Percentiles rank a stretch among this genome's conserved stretches.
Evolutionary conservation across 2,888 invertebrate genomes (phyloP).

Genomic region (Stramonita haemastoma): DNA sequence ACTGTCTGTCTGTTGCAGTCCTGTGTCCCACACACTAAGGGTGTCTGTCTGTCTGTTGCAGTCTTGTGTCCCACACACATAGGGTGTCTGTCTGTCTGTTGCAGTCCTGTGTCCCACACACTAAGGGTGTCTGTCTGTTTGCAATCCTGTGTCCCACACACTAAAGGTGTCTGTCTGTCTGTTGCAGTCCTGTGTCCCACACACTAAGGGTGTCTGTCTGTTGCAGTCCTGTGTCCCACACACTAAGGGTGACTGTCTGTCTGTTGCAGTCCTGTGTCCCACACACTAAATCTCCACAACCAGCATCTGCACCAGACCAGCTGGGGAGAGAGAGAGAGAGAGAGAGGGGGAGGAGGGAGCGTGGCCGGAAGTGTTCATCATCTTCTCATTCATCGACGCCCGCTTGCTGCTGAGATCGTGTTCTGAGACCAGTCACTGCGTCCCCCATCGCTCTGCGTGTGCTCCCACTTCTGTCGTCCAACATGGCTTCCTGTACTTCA

Average conservation of each 20-base stretch:
- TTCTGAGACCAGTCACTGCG: neutral
- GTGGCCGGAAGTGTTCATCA: conserved; percentile 21
- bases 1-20: neutral
- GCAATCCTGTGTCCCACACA: too few species aligned
- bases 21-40: too few species aligned
- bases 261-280: conserved; percentile 48
- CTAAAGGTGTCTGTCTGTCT: neutral
- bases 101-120: too few species aligned
- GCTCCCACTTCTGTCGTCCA: neutral
- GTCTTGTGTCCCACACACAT: too few species aligned
- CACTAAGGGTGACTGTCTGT: neutral
- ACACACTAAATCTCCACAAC: conserved; percentile 27
- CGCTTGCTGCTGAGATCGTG: conserved; percentile 18
- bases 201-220: neutral
- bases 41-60: too few species aligned
- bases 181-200: too few species aligned
- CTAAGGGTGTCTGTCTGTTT: neutral
- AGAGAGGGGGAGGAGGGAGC: neutral
- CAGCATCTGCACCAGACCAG: neutral
- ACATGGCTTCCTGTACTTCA: neutral
- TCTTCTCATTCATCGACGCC: neutral
- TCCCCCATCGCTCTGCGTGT: neutral
- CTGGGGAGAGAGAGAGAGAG: neutral
- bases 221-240: too few species aligned
- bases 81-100: neutral